Evolutionary conservation across 2,113 vertebrate species (phyloP).

Genomic region (Litocranius walleri): DNA sequence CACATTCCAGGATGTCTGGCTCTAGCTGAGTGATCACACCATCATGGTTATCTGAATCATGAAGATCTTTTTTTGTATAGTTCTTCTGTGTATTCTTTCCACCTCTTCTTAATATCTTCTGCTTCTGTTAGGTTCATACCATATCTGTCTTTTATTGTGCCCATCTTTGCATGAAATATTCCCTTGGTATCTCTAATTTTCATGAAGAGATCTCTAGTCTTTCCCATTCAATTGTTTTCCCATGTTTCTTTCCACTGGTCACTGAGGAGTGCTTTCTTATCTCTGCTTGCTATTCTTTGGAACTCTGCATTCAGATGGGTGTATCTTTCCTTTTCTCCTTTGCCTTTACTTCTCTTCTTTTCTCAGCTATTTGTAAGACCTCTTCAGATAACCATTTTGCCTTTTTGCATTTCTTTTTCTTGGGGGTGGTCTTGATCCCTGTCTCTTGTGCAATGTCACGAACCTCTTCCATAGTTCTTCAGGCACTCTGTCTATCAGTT

Average conservation of each 20-base stretch:
- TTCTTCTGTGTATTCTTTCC: neutral
- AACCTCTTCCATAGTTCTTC: neutral
- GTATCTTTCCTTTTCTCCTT: neutral
- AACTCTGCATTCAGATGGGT: neutral
- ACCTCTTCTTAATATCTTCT: neutral
- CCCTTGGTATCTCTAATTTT: neutral
- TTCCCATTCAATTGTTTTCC: neutral
- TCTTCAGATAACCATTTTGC: neutral
- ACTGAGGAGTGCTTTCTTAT: neutral
- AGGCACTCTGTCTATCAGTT: neutral
- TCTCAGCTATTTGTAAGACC: neutral
- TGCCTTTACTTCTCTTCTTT: neutral
- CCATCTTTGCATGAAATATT: neutral
- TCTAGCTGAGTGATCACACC: neutral
- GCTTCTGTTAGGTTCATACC: neutral
- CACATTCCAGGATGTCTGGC: neutral
- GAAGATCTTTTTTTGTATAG: neutral
- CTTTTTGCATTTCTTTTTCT: neutral
- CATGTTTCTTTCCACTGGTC: neutral
- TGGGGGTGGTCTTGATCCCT: neutral
- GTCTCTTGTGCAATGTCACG: rapidly evolving
- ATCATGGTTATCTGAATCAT: neutral
- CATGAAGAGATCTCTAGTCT: neutral
- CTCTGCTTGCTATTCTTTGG: neutral
- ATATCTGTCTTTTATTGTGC: neutral